Conservation (phyloP, 1,140 invertebrate species). For the Zaprionus davidi region DNA sequence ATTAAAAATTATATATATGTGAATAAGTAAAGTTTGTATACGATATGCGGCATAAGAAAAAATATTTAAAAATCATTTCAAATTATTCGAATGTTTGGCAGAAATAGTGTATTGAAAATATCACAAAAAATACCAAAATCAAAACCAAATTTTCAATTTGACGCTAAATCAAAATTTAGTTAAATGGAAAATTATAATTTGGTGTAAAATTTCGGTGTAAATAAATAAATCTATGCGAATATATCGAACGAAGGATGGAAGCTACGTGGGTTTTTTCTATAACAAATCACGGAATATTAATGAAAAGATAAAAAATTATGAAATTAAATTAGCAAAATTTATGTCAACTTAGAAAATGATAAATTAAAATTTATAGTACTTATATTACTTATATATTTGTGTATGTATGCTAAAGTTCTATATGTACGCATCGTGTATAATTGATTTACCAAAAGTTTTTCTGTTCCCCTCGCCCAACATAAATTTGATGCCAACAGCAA, state of each 20-base stretch:
- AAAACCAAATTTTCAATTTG: not conserved
- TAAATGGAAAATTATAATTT: conserved; percentile 63
- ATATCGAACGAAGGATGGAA: conserved; percentile 35
- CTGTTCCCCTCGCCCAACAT: conserved; percentile 52
- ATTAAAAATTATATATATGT: conserved; percentile 51
- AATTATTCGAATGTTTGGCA: conserved; percentile 37
- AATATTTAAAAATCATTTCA: conserved; percentile 28
- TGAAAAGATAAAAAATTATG: conserved; percentile 39
- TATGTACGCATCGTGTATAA: conserved; percentile 63
- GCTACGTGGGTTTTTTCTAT: conserved; percentile 61
- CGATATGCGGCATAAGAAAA: conserved; percentile 59
- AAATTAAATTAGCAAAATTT: conserved; percentile 79
- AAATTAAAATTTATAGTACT: conserved; percentile 78
- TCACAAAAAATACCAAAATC: conserved; percentile 6
- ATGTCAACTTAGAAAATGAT: conserved; percentile 82
- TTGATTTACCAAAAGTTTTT: conserved; percentile 57
- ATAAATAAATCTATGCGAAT: conserved; percentile 48
- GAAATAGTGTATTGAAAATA: conserved; percentile 27
- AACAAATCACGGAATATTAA: conserved; percentile 30
- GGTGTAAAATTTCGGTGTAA: conserved; percentile 64
- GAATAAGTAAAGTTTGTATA: conserved; percentile 73
- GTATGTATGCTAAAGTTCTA: conserved; percentile 67
- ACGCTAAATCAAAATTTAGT: conserved; percentile 35
- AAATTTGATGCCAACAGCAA: conserved; percentile 61
- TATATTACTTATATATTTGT: conserved; percentile 73